A percentile compares a stretch with the other conserved stretches of the same genome.
phyloP scores from a whole-genome alignment of 2,113 vertebrate genomes.

The Acrocephalus arundinaceus region DNA sequence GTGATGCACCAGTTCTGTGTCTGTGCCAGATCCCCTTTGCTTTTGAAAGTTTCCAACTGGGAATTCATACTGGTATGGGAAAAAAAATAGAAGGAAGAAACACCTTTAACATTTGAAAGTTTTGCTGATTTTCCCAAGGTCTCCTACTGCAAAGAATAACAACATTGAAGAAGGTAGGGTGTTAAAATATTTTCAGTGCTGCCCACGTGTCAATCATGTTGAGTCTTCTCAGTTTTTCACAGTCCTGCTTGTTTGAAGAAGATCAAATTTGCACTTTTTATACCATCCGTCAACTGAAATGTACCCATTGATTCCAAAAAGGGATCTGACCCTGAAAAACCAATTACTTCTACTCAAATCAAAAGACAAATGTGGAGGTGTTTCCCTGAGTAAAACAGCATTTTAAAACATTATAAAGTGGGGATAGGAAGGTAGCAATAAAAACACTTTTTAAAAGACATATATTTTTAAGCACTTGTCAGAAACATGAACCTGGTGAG shows the following conservation, averaged over 20 bases:
- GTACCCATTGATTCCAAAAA: conserved; percentile 51
- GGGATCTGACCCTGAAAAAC: conserved; percentile 63
- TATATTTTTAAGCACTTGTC: conserved; percentile 71
- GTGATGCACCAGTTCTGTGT: neutral
- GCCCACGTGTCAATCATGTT: conserved; percentile 52
- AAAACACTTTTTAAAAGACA: conserved; percentile 13
- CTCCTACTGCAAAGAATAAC: neutral
- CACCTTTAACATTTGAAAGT: neutral
- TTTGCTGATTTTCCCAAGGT: neutral
- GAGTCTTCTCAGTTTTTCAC: conserved; percentile 50
- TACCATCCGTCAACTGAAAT: conserved; percentile 56
- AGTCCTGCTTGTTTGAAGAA: conserved; percentile 52
- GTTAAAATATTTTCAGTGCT: conserved; percentile 27
- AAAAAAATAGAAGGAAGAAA: neutral
- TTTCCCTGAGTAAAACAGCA: conserved; percentile 41
- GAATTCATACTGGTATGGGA: neutral
- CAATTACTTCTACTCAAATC: conserved; percentile 65
- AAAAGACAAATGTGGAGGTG: conserved; percentile 56
- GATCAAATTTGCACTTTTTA: conserved; percentile 64
- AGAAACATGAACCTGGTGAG: conserved; percentile 73
- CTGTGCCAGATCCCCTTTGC: neutral
- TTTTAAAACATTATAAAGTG: conserved; percentile 10
- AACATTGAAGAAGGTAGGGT: conserved; percentile 21
- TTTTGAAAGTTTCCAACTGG: neutral
- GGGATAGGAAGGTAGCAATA: conserved; percentile 38